Evolutionary conservation across 2,113 vertebrate species (phyloP).

Genomic region (Montifringilla adamsi): DNA sequence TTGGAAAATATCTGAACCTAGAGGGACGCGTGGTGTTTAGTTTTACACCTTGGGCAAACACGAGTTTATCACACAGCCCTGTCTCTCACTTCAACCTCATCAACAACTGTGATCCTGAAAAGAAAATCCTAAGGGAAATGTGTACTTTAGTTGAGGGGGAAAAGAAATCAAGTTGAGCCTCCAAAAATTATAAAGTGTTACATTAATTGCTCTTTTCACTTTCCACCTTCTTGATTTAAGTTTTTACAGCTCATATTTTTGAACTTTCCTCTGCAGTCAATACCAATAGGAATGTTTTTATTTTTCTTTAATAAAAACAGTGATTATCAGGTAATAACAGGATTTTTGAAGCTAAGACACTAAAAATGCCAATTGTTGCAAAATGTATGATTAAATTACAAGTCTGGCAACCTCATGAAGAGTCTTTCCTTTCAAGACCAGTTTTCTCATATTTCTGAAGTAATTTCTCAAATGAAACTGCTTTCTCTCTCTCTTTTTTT

Average conservation of each 20-base stretch:
- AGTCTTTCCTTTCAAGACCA: neutral
- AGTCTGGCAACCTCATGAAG: neutral
- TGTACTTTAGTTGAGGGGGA: neutral
- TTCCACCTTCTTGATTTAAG: constrained; percentile 13
- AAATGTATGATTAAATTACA: neutral
- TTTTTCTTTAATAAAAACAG: neutral
- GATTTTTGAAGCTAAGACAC: neutral
- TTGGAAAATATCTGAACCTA: neutral
- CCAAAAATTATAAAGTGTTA: constrained; percentile 30
- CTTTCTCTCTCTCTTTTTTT: neutral
- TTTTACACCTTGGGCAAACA: neutral
- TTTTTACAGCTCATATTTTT: constrained; percentile 18
- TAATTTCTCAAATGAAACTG: neutral
- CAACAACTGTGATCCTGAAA: neutral
- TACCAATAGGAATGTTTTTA: neutral
- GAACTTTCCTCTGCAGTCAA: neutral
- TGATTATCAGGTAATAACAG: neutral
- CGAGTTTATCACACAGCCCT: neutral
- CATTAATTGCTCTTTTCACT: constrained; percentile 33
- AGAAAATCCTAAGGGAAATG: neutral
- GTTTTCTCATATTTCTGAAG: neutral
- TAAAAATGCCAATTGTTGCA: neutral
- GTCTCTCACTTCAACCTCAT: neutral
- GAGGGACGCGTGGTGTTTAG: neutral
- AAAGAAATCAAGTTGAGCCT: neutral